Evolutionary conservation across 2,797 vertebrate genomes (phyloP), one percentile per base, ranked within the genome.

Genomic region (Cephalopachus bancanus): DNA sequence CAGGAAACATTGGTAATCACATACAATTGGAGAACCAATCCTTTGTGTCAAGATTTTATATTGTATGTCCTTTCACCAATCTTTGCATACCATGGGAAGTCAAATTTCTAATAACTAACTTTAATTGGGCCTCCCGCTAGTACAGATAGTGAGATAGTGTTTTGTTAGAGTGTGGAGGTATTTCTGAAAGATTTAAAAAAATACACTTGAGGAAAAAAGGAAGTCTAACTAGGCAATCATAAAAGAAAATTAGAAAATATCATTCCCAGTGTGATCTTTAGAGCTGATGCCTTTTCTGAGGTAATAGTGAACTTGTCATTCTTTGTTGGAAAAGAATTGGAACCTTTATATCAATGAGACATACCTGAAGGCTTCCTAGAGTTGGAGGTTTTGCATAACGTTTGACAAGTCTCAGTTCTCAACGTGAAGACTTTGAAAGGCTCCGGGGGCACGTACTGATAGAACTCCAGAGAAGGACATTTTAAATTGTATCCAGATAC

Each of bases 221-320:
- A 60, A 76, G 10, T 83, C 20, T 93, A 9, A 3, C 17, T 30
- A 84, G 93, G 44, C 37, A 85, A 64, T 89, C 33, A 87, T n/a
- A 10, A 93, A 91, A 2, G 16, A 87, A 93, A 97, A 87, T 44
- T n/a, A 94, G 11, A 71, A 91, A 44, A 26, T 91, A 57, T 90
- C 81, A 20, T 97, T 55, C 6, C 28, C 22, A 10, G 12, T 20
- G 9, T 83, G 53, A 12, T 49, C 7, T 92, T 81, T 94, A 59
- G 30, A 83, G 83, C 9, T 19, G 62, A 72, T 19, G n/a, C 7
- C 2, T 84, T 26, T 69, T 3, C 26, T 83, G 71, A 97, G 26
- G 22, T 76, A 72, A 84, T 16, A 76, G 30, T 53, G 28, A 67
- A 5, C 12, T 17, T 88, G n/a, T 10, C 22, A 17, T n/a, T 59